These are phyloP conservation scores for Gandaritis pyraliata DNA, from an alignment of 2,888 invertebrate species.

Conservation along the genomic window DNA sequence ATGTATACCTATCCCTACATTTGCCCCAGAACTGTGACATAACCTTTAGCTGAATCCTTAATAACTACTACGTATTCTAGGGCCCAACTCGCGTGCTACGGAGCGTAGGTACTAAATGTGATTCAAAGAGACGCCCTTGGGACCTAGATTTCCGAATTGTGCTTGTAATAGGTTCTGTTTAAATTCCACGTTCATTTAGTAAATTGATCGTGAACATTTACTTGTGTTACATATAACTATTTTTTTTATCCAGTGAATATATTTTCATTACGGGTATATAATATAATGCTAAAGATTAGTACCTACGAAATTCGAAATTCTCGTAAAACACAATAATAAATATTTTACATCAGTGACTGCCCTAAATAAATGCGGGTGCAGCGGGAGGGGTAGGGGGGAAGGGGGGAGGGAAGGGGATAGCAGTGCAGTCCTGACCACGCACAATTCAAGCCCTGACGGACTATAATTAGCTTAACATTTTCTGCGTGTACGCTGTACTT, in stretches of 20 bases:
- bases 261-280: too few relatives aligned
- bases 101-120: constrained; percentile 45
- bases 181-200: constrained; percentile 2
- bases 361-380: constrained; percentile 30
- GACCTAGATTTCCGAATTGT: constrained; percentile 52
- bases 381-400: constrained; percentile 42
- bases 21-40: constrained; percentile 3
- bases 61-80: constrained; percentile 9
- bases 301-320: too few relatives aligned
- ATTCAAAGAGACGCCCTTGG: constrained; percentile 53
- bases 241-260: too few relatives aligned
- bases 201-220: not conserved
- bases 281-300: too few relatives aligned
- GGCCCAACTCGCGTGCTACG: constrained; percentile 37
- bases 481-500: constrained; percentile 53
- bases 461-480: constrained; percentile 81
- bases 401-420: constrained; percentile 54
- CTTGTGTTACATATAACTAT: too few relatives aligned
- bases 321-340: too few relatives aligned
- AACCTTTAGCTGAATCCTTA: constrained; percentile 11
- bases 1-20: constrained; percentile 4
- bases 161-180: constrained; percentile 7
- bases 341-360: constrained; percentile 18
- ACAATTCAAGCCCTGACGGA: constrained; percentile 64
- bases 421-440: constrained; percentile 75